Conservation (phyloP, 2,113 vertebrate species). For the Zootoca vivipara region DNA sequence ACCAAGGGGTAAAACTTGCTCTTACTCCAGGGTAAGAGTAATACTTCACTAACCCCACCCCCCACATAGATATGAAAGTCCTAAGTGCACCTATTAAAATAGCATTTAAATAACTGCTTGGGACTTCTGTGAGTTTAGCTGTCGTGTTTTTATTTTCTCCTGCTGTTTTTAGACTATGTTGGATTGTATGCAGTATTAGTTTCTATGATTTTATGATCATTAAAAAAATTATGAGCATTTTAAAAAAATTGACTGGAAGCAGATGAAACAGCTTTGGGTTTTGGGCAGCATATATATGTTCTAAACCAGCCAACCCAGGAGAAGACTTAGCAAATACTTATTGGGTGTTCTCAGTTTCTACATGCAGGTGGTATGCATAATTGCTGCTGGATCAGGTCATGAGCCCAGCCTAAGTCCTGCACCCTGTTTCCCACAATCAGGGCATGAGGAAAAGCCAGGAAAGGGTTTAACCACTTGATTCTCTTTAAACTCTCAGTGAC, state of each 20-base stretch:
- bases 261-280: no score
- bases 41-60: background rate
- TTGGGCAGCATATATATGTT: background rate
- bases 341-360: background rate
- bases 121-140: background rate
- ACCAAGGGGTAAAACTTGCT: background rate
- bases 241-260: no score
- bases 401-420: no score
- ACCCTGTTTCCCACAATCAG: no score
- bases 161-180: background rate
- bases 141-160: background rate
- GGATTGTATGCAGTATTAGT: background rate
- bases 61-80: background rate
- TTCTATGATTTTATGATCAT: background rate
- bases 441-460: background rate
- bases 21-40: background rate
- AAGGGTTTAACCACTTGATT: background rate
- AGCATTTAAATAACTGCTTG: background rate
- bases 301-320: background rate
- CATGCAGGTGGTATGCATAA: background rate
- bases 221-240: no score
- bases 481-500: background rate
- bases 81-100: background rate
- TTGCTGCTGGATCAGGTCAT: no score
- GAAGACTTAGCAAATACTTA: background rate